Evolutionary conservation across 2,113 vertebrate species (phyloP), one percentile per base, ranked within the genome.

Genomic region (Cyanistes caeruleus): DNA sequence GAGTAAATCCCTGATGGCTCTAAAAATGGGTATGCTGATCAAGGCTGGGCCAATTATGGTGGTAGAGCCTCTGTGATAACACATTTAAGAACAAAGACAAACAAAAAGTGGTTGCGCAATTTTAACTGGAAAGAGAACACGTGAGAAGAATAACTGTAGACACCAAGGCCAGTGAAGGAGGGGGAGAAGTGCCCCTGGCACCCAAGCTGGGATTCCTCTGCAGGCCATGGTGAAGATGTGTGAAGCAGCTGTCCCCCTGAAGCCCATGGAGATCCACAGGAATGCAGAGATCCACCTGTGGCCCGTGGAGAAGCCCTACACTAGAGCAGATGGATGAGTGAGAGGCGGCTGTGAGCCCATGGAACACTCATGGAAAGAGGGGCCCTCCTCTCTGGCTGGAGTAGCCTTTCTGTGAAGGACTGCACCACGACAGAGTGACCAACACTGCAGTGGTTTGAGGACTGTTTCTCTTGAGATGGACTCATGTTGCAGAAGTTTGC

Each of bases 391-490:
- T 39, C 31, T 51, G 24, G 35, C 35, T 85, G 20, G 35, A 58
- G 31, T 43, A 75, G 52, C 60, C 20, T 75, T 74, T 85, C 43
- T 28, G 8, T 43, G 16, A 35, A 85, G 70, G 44, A 75, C 43
- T 58, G 52, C 60, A 65, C 6, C 30, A 39, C 30, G 0, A 0
- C 49, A 49, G 8, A n/a, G 33, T 37, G 27, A 33, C 33, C 39
- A 11, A 13, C 1, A 0, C 39, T 37, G 22, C 48, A 63, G 22
- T 27, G 48, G 39, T 46, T 46, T 63, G 48, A 63, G 22, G 18
- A 46, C 39, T 33, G 39, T 14, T 73, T 49, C 18, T 63, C 33
- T 27, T 43, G 52, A 30, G 43, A 49, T 17, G 35, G 43, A 67
- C 16, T 51, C 16, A 4, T 14, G 13, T 21, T 49, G 43, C 30